A percentile compares a stretch with the other conserved stretches of the same genome.
Conservation (phyloP, 37 sponge, comb jelly and placozoan species). For the Ephydatia muelleri region DNA sequence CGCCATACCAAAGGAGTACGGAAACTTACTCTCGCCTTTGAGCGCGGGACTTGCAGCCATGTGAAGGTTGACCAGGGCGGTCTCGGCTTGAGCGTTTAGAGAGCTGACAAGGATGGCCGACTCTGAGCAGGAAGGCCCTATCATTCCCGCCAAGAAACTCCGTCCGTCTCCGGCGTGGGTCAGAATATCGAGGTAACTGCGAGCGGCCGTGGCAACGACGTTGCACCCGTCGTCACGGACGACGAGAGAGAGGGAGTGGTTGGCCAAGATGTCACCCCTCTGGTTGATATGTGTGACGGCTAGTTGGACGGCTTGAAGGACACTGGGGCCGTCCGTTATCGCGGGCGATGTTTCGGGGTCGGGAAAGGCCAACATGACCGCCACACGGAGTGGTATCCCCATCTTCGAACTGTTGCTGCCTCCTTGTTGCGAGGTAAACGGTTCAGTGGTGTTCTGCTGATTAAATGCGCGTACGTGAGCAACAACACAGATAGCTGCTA, state of each 20-base stretch:
- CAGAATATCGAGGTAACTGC: background rate
- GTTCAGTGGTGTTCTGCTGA: background rate
- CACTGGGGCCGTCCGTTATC: constrained; percentile 15
- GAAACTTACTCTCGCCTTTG: background rate
- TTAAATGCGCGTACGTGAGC: background rate
- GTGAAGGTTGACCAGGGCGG: constrained; percentile 19
- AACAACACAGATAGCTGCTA: background rate
- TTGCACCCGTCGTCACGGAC: constrained; percentile 30
- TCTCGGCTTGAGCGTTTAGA: constrained; percentile 3
- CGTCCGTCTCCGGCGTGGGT: background rate
- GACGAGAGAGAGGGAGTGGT: constrained; percentile 27
- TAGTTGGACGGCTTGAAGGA: constrained; percentile 2
- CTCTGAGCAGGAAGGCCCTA: constrained; percentile 43
- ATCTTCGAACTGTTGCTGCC: background rate
- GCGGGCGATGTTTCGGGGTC: constrained; percentile 18
- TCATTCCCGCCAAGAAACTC: constrained; percentile 3
- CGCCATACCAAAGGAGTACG: constrained; percentile 8
- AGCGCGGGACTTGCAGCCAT: constrained; percentile 12
- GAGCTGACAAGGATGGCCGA: constrained; percentile 11
- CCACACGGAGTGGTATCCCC: background rate
- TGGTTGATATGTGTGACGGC: constrained; percentile 28
- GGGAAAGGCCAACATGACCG: constrained; percentile 23
- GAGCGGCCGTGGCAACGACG: background rate
- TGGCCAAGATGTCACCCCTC: background rate
- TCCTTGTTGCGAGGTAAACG: background rate